phyloP scores from a whole-genome alignment of 2,113 vertebrate species.

The Gallinago paraguaiae region DNA sequence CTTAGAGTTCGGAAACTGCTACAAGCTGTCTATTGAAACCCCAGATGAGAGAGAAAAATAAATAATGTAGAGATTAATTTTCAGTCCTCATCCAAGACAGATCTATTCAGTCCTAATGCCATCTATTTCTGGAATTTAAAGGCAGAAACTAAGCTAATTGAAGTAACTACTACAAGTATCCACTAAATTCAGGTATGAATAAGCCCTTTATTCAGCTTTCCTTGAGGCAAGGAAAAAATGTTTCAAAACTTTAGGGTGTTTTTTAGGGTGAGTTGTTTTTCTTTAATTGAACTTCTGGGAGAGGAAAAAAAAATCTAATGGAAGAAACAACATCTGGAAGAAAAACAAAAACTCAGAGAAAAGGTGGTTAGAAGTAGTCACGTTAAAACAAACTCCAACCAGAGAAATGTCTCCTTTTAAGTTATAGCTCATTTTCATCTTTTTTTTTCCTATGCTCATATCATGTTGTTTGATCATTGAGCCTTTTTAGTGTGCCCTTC shows the following conservation, averaged over 20 bases:
- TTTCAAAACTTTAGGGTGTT: not conserved
- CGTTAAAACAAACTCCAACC: not conserved
- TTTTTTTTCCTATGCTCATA: rapidly evolving
- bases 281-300: not conserved
- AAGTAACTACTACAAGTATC: not conserved
- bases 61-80: not conserved
- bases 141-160: not conserved
- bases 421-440: not conserved
- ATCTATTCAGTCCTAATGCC: not conserved
- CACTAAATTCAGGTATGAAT: not conserved
- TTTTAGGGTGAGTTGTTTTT: not conserved
- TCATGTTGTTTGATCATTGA: not conserved
- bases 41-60: not conserved
- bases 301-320: not conserved
- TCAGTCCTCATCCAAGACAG: not conserved
- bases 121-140: not conserved
- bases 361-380: not conserved
- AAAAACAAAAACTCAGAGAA: not conserved
- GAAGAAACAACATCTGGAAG: not conserved
- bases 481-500: not conserved
- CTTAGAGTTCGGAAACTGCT: not conserved
- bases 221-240: not conserved
- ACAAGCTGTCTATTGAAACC: not conserved
- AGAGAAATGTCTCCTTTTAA: not conserved
- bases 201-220: not conserved